Evolutionary conservation across 2,113 vertebrate species (phyloP).

Genomic region (Clupea harengus): DNA sequence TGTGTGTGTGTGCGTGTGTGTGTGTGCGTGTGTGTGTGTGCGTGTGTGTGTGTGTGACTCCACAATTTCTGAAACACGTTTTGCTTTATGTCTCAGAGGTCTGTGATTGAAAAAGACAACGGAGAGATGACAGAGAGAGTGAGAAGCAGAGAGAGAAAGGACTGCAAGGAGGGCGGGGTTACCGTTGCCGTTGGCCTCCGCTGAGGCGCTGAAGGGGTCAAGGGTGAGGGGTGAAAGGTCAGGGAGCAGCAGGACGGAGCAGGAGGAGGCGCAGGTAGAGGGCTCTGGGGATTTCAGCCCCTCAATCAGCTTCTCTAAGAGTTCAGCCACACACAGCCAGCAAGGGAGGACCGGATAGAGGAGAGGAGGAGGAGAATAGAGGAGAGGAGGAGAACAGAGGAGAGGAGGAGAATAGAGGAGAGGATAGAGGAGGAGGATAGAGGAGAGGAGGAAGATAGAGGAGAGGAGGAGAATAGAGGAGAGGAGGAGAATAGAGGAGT

Average conservation of each 20-base stretch:
- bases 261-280: conserved; percentile 7
- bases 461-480: neutral
- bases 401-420: neutral
- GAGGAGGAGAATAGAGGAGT: neutral
- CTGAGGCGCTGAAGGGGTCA: conserved; percentile 82
- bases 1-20: neutral
- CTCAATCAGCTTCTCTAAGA: conserved; percentile 90
- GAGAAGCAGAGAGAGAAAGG: conserved; percentile 24
- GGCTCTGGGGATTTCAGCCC: conserved; percentile 88
- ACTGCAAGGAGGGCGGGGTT: conserved; percentile 38
- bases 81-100: neutral
- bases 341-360: conserved; percentile 31
- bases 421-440: neutral
- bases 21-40: neutral
- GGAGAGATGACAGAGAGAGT: neutral
- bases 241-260: conserved; percentile 79
- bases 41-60: neutral
- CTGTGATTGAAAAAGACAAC: conserved; percentile 63
- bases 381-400: neutral
- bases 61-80: neutral
- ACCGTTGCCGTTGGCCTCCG: conserved; percentile 66
- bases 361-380: neutral
- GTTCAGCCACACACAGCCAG: conserved; percentile 15
- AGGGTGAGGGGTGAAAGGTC: conserved; percentile 81
- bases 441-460: neutral